A percentile compares a stretch with the other conserved stretches of the same genome.
These are phyloP conservation scores for Busseola fusca DNA, from an alignment of 2,888 invertebrate genomes.

Conservation along the genomic window DNA sequence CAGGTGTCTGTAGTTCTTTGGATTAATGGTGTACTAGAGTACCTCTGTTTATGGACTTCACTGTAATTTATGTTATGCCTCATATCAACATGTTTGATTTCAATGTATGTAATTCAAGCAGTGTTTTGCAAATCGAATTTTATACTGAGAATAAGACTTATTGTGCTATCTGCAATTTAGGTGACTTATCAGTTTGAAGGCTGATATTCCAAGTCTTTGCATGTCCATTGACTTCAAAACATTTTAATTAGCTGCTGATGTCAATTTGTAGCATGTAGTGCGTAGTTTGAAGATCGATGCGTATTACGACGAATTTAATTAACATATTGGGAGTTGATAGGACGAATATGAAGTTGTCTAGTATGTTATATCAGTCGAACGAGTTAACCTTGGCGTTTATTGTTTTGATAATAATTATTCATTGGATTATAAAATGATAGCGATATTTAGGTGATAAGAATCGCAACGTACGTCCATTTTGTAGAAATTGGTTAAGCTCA, in stretches of 20 bases:
- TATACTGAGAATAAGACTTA: slow-evolving; percentile 2
- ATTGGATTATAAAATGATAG: slow-evolving; percentile 31
- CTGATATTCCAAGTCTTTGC: slow-evolving; percentile 13
- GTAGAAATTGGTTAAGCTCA: background rate
- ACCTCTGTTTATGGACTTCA: background rate
- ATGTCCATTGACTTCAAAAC: slow-evolving; percentile 16
- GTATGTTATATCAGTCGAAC: slow-evolving; percentile 26
- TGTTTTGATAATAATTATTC: slow-evolving; percentile 50
- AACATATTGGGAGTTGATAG: slow-evolving; percentile 29
- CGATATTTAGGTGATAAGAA: slow-evolving; percentile 40
- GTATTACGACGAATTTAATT: slow-evolving; percentile 33
- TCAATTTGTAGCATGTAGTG: slow-evolving; percentile 8
- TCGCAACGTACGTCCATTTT: background rate
- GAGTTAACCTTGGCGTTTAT: slow-evolving; percentile 49
- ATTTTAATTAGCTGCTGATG: slow-evolving; percentile 23
- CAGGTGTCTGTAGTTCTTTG: background rate
- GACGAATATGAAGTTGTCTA: slow-evolving; percentile 40
- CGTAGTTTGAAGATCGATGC: slow-evolving; percentile 31
- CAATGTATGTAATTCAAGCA: background rate
- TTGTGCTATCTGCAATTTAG: slow-evolving; percentile 12
- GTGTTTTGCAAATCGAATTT: background rate
- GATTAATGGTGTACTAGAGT: background rate
- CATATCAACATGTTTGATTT: background rate
- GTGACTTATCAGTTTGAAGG: slow-evolving; percentile 27
- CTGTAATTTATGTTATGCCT: background rate